Percentiles rank a stretch among this genome's conserved stretches.
phyloP scores from a whole-genome alignment of 2,888 invertebrate genomes.

The Cephus pygmeus region DNA sequence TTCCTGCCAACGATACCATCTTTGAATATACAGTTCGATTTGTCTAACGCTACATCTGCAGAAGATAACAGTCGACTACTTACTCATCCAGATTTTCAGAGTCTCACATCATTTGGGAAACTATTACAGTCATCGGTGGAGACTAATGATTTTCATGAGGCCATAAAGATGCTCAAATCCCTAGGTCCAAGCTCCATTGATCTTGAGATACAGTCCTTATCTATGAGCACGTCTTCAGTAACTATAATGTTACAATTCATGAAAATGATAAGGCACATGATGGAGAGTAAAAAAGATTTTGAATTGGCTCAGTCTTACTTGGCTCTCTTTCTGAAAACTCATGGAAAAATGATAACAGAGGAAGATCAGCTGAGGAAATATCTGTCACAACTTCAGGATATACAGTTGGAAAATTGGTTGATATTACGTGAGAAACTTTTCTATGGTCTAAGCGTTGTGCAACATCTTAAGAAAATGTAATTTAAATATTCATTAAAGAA shows the following conservation, averaged over 20 bases:
- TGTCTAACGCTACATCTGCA: slow-evolving; percentile 67
- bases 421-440: slow-evolving; percentile 76
- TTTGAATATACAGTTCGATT: slow-evolving; percentile 84
- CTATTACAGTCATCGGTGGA: slow-evolving; percentile 69
- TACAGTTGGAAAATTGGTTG: slow-evolving; percentile 74
- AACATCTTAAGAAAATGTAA: slow-evolving; percentile 75
- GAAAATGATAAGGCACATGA: slow-evolving; percentile 76
- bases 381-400: slow-evolving; percentile 71
- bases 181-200: slow-evolving; percentile 88
- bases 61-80: slow-evolving; percentile 67
- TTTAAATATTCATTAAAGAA: not conserved
- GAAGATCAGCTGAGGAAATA: slow-evolving; percentile 69
- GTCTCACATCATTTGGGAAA: slow-evolving; percentile 78
- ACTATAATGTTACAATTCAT: slow-evolving; percentile 83
- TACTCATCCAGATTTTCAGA: slow-evolving; percentile 72
- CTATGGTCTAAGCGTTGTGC: slow-evolving; percentile 81
- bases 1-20: slow-evolving; percentile 93
- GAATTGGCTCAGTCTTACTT: slow-evolving; percentile 93
- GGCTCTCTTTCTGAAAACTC: slow-evolving; percentile 86
- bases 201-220: slow-evolving; percentile 84
- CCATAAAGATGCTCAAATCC: slow-evolving; percentile 75
- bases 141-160: slow-evolving; percentile 69
- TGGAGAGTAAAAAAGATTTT: slow-evolving; percentile 83
- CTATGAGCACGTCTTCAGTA: slow-evolving; percentile 78
- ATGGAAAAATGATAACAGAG: slow-evolving; percentile 73